These are phyloP conservation scores for Scylla paramamosain DNA, from an alignment of 1,140 invertebrate genomes.

Conservation along the genomic window DNA sequence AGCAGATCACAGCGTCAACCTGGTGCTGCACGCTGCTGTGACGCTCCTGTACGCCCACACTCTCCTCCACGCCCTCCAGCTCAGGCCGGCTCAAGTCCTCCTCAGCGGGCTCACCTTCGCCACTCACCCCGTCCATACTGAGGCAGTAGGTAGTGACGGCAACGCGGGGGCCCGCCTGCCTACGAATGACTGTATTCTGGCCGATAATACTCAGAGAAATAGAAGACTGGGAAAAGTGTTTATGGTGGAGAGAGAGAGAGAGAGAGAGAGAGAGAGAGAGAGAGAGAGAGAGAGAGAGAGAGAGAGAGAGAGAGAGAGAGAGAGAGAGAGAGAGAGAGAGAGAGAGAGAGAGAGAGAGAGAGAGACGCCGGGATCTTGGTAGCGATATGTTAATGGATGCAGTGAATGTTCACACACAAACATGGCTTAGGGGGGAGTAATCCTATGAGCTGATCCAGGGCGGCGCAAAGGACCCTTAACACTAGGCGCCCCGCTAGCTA, in stretches of 20 bases:
- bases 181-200: too few relatives aligned
- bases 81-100: neutral
- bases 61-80: constrained; percentile 28
- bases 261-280: constrained; percentile 32
- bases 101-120: constrained; percentile 65
- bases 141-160: constrained; percentile 66
- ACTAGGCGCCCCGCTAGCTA: too few relatives aligned
- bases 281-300: constrained; percentile 46
- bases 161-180: neutral
- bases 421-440: too few relatives aligned
- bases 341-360: constrained; percentile 49
- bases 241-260: neutral
- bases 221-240: too few relatives aligned
- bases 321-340: constrained; percentile 47
- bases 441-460: too few relatives aligned
- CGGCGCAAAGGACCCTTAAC: too few relatives aligned
- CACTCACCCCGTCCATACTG: constrained; percentile 71
- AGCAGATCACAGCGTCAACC: constrained; percentile 67
- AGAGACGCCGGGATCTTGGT: neutral
- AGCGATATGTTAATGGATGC: too few relatives aligned
- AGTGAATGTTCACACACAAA: too few relatives aligned
- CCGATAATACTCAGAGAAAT: too few relatives aligned
- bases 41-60: constrained; percentile 63
- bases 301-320: constrained; percentile 49
- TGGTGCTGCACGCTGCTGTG: constrained; percentile 61